Evolutionary conservation across 2,888 invertebrate genomes (phyloP), one percentile per base, ranked within the genome.

Genomic region (Scotopteryx bipunctaria): DNA sequence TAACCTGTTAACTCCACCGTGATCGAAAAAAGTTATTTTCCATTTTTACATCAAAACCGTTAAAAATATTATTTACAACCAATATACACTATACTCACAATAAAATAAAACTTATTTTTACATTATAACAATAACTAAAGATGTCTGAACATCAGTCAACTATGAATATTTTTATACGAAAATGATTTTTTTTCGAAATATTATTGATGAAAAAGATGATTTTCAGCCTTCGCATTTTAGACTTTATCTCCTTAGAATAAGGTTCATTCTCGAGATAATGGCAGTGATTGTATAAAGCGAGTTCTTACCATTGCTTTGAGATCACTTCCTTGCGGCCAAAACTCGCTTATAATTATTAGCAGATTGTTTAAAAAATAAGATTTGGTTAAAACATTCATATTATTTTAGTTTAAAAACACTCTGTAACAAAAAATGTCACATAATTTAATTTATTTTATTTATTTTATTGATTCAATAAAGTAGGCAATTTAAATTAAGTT

Each of bases 51-150:
- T 11, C 17, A 36, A 21, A 41, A 33, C 14, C 67, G 65, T 71
- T 77, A 75, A 79, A 77, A 82, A 78, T 87, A 87, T 86, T 88
- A 88, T 89, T 73, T 89, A 89, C 89, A 89, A 86, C 83, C 86
- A 87, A 86, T 89, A 78, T 86, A 89, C 86, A 88, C 66, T 62
- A 75, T 69, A 69, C 64, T 76, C 75, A 73, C 61, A 64, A 63
- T 45, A 45, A 33, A 48, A 42, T 50, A 57, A 4, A 58, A 54
- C 56, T 64, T 59, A 38, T 47, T 52, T 66, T 64, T 69, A 69
- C 57, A 53, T 64, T 69, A 75, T 61, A 73, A 59, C 60, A 63
- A 44, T 52, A 14, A 43, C 21, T 45, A 52, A 17, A 44, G 48
- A 16, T 33, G 19, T 19, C 45, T 11, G 31, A 43, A 40, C 19